Evolutionary conservation across 2,888 invertebrate genomes (phyloP).

Genomic region (Cosmia trapezina): DNA sequence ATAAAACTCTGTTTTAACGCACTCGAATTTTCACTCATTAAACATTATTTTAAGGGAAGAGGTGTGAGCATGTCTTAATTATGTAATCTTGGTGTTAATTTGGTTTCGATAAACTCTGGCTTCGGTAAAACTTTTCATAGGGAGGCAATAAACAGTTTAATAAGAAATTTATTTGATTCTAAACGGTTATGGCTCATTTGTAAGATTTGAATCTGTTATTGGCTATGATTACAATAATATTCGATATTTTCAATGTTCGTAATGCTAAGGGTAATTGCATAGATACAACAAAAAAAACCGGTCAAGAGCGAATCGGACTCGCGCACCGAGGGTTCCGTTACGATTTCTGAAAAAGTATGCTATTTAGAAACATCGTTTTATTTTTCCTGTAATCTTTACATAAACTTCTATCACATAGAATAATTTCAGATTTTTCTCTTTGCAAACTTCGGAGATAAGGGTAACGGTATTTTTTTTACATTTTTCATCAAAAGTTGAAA

Average conservation of each 20-base stretch:
- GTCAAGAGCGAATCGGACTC: no score
- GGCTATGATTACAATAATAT: neutral
- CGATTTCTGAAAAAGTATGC: no score
- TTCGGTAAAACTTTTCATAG: conserved; percentile 8
- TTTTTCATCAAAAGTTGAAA: no score
- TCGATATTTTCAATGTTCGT: neutral
- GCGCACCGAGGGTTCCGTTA: no score
- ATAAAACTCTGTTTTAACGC: conserved; percentile 65
- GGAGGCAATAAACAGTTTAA: neutral
- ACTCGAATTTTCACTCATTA: conserved; percentile 62
- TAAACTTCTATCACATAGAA: no score
- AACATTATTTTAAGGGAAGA: conserved; percentile 30
- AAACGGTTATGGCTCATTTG: neutral
- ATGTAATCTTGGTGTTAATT: conserved; percentile 22
- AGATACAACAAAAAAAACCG: no score
- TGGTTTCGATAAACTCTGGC: neutral
- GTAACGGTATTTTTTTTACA: no score
- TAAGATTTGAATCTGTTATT: neutral
- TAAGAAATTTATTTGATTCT: neutral
- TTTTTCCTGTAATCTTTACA: no score
- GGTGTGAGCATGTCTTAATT: conserved; percentile 54
- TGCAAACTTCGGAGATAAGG: no score
- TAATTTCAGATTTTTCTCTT: no score
- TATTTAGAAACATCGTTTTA: no score
- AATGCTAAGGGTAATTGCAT: neutral